A percentile compares a stretch with the other conserved stretches of the same genome.
Evolutionary conservation across 2,797 vertebrate species (phyloP).

Genomic region (Vespertilio murinus): DNA sequence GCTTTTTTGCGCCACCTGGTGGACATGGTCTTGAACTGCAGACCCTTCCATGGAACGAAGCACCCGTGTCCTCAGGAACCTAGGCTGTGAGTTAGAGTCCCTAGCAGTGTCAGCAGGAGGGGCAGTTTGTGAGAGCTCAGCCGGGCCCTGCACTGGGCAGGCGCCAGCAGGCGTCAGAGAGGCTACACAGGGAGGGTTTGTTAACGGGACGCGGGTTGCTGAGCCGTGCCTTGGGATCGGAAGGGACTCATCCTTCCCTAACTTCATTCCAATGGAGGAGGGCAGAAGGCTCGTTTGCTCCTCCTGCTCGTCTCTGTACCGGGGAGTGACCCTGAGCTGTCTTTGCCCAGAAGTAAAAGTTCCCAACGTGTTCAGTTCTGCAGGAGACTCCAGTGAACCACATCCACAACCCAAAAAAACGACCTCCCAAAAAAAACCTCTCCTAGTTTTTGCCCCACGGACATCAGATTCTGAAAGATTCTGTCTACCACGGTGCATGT

Average conservation of each 20-base stretch:
- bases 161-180: neutral
- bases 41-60: neutral
- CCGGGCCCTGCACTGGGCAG: rapidly evolving
- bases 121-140: neutral
- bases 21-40: constrained; percentile 17
- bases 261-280: neutral
- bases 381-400: neutral
- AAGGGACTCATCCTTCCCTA: neutral
- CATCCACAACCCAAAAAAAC: neutral
- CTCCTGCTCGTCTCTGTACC: neutral
- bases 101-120: neutral
- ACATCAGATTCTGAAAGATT: neutral
- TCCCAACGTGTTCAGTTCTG: neutral
- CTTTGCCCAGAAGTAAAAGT: neutral
- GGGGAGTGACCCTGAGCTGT: neutral
- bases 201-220: neutral
- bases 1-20: constrained; percentile 45
- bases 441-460: neutral
- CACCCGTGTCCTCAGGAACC: neutral
- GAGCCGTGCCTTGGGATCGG: neutral
- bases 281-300: neutral
- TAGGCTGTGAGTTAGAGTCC: neutral
- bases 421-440: rapidly evolving
- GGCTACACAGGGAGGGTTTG: neutral
- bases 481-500: neutral